Evolutionary conservation across 1,140 invertebrate genomes (phyloP).

Genomic region (Drosophila pallidifrons): DNA sequence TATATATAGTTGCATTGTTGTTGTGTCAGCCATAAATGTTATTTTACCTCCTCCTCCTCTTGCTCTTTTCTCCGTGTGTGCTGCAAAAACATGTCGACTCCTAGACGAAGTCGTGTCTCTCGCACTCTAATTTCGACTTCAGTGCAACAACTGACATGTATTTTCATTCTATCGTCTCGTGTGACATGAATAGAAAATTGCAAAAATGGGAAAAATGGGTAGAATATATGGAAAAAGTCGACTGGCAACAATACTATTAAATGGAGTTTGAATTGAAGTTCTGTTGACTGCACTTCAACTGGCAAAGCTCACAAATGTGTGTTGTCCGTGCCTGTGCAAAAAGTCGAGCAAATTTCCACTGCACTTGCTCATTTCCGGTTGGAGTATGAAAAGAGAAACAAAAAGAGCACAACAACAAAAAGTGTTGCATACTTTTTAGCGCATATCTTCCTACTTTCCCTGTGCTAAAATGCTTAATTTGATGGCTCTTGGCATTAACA

Average conservation of each 20-base stretch:
- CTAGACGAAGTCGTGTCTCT: slow-evolving; percentile 3
- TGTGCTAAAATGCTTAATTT: slow-evolving; percentile 64
- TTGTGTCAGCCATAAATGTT: slow-evolving; percentile 29
- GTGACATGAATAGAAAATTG: slow-evolving; percentile 14
- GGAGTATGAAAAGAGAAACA: not conserved
- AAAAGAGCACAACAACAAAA: slow-evolving; percentile 15
- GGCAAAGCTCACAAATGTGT: not conserved
- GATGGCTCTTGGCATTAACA: slow-evolving; percentile 67
- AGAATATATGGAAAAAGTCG: not conserved
- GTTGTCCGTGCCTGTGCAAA: not conserved
- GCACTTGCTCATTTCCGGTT: slow-evolving; percentile 56
- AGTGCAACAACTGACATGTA: slow-evolving; percentile 52
- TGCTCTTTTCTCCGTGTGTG: not conserved
- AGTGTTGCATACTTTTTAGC: slow-evolving; percentile 58
- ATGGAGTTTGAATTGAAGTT: slow-evolving; percentile 18
- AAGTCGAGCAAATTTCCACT: slow-evolving; percentile 18
- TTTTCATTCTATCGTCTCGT: slow-evolving; percentile 41
- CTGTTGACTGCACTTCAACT: slow-evolving; percentile 23
- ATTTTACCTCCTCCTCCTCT: slow-evolving; percentile 12
- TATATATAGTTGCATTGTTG: slow-evolving; percentile 48
- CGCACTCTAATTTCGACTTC: slow-evolving; percentile 15
- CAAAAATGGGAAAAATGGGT: slow-evolving; percentile 1
- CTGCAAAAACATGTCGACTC: not conserved
- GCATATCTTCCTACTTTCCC: not conserved
- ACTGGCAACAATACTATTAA: slow-evolving; percentile 4